A percentile compares a stretch with the other conserved stretches of the same genome.
Evolutionary conservation across 1,140 invertebrate genomes (phyloP).

Genomic region (Zeugodacus cucurbitae): DNA sequence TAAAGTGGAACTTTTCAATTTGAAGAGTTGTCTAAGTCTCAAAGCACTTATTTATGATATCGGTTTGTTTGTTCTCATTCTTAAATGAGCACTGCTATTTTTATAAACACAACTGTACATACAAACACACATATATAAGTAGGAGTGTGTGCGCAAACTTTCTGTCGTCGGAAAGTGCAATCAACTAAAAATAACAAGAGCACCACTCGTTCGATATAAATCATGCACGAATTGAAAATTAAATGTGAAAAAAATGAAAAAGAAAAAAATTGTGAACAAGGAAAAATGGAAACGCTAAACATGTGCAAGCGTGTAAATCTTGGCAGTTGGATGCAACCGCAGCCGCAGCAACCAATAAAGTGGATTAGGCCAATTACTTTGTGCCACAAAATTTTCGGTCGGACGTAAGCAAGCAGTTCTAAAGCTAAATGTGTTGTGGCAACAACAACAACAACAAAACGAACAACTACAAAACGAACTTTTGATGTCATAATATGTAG

Average conservation of each 20-base stretch:
- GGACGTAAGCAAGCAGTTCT: background rate
- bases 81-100: too few species aligned
- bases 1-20: too few species aligned
- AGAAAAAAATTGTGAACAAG: background rate
- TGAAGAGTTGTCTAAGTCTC: too few species aligned
- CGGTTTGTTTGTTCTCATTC: too few species aligned
- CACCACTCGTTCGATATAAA: slow-evolving; percentile 7
- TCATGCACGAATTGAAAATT: background rate
- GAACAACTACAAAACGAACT: background rate
- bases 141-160: background rate
- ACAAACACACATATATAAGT: background rate
- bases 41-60: too few species aligned
- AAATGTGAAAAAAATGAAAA: background rate
- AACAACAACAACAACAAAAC: background rate
- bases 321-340: background rate
- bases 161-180: background rate
- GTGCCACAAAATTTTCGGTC: slow-evolving; percentile 17
- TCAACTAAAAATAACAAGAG: slow-evolving; percentile 36
- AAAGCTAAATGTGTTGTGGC: background rate
- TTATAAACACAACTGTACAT: background rate
- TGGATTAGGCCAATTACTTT: slow-evolving; percentile 35
- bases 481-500: background rate
- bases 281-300: background rate
- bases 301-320: background rate
- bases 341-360: background rate